Percentiles rank a stretch among this genome's conserved stretches.
phyloP scores from a whole-genome alignment of 2,888 invertebrate genomes.

The Brachylomia viminalis region DNA sequence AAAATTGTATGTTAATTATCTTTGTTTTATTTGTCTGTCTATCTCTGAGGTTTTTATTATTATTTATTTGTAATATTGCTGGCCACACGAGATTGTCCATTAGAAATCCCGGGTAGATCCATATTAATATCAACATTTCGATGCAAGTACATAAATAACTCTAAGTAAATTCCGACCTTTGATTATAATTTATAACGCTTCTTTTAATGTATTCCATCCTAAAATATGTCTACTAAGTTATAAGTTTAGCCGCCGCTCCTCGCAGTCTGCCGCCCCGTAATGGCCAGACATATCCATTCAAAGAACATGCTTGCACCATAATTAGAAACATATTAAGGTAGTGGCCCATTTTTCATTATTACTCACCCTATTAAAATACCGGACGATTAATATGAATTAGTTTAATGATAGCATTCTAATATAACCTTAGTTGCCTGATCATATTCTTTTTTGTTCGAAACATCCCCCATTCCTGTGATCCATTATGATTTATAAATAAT shows the following conservation, averaged over 20 bases:
- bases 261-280: background rate
- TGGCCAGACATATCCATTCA: constrained; percentile 8
- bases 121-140: too few species aligned
- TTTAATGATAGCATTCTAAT: constrained; percentile 40
- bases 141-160: too few species aligned
- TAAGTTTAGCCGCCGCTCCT: background rate
- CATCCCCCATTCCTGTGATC: constrained; percentile 27
- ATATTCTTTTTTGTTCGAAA: constrained; percentile 13
- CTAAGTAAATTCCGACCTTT: too few species aligned
- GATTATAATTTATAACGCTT: background rate
- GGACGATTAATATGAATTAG: constrained; percentile 53
- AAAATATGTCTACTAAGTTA: background rate
- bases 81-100: too few species aligned
- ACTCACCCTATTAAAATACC: constrained; percentile 47
- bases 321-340: constrained; percentile 55
- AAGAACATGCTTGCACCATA: constrained; percentile 41
- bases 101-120: too few species aligned
- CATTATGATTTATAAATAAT: constrained; percentile 55
- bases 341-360: constrained; percentile 51
- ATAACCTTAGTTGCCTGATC: constrained; percentile 13
- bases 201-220: background rate
- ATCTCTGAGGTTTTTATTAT: too few species aligned
- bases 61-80: too few species aligned
- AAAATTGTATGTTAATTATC: too few species aligned
- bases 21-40: too few species aligned